A percentile compares a stretch with the other conserved stretches of the same genome.
phyloP scores from a whole-genome alignment of 1,140 invertebrate genomes.

The Lysiphlebus fabarum region DNA sequence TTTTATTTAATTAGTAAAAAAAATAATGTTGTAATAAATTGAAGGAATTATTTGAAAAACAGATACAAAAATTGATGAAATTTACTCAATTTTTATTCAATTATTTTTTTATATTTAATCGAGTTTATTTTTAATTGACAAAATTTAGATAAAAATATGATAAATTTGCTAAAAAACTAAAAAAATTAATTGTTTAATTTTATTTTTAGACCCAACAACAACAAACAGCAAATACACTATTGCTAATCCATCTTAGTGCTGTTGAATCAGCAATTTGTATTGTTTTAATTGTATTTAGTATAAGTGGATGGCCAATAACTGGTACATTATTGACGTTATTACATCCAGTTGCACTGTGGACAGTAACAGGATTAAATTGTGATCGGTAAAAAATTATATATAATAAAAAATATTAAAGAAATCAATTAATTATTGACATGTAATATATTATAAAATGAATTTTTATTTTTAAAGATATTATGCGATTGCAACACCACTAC shows the following conservation, averaged over 20 bases:
- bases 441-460: no score
- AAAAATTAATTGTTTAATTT: no score
- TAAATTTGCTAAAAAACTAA: no score
- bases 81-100: no score
- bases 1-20: neutral
- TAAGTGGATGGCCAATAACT: slow-evolving; percentile 50
- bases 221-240: slow-evolving; percentile 62
- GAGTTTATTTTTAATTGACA: no score
- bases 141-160: no score
- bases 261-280: slow-evolving; percentile 67
- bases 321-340: slow-evolving; percentile 65
- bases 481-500: slow-evolving; percentile 73
- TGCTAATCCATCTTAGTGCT: slow-evolving; percentile 68
- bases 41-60: no score
- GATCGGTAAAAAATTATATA: slow-evolving; percentile 55
- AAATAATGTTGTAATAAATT: no score
- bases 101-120: no score
- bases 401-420: no score
- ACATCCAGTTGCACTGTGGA: slow-evolving; percentile 74
- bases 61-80: no score
- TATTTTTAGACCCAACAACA: slow-evolving; percentile 46
- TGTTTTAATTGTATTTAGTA: slow-evolving; percentile 58
- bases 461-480: slow-evolving; percentile 57
- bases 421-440: no score
- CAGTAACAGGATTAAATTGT: slow-evolving; percentile 74